phyloP scores from a whole-genome alignment of 2,888 invertebrate species.

The Lordiphosa andalusiaca region DNA sequence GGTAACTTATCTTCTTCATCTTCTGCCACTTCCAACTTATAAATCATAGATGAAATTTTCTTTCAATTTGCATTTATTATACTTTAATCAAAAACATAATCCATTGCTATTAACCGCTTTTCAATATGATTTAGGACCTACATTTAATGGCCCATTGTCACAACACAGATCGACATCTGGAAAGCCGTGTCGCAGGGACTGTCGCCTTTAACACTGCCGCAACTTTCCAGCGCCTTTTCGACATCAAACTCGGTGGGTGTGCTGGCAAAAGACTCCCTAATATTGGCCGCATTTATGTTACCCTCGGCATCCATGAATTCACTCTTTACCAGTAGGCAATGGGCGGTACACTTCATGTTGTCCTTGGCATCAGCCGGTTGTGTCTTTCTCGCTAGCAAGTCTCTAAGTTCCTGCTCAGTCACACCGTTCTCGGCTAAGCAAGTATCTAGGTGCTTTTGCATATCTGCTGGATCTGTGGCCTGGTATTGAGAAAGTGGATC shows the following conservation, averaged over 20 bases:
- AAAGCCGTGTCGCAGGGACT: constrained; percentile 54
- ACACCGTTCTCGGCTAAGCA: constrained; percentile 48
- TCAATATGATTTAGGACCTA: background rate
- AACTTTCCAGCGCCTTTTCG: constrained; percentile 22
- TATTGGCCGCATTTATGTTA: constrained; percentile 14
- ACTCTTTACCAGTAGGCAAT: constrained; percentile 38
- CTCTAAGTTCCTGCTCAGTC: constrained; percentile 25
- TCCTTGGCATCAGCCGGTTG: constrained; percentile 35
- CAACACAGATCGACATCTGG: constrained; percentile 35
- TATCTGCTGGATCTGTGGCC: background rate
- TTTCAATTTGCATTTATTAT: background rate
- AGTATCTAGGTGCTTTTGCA: background rate
- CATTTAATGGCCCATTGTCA: background rate
- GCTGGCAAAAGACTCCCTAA: constrained; percentile 16
- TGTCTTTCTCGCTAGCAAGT: constrained; percentile 33
- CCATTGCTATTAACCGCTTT: background rate
- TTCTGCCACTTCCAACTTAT: too few relatives aligned
- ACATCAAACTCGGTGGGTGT: background rate
- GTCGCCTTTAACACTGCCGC: constrained; percentile 29
- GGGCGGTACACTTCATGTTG: constrained; percentile 46
- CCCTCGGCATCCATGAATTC: constrained; percentile 44
- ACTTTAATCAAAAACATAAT: background rate
- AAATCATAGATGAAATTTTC: background rate
- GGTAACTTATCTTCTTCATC: too few relatives aligned
- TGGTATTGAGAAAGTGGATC: background rate